Evolutionary conservation across 2,797 vertebrate genomes (phyloP), one percentile per base, ranked within the genome.

Genomic region (Etheostoma nigrum): DNA sequence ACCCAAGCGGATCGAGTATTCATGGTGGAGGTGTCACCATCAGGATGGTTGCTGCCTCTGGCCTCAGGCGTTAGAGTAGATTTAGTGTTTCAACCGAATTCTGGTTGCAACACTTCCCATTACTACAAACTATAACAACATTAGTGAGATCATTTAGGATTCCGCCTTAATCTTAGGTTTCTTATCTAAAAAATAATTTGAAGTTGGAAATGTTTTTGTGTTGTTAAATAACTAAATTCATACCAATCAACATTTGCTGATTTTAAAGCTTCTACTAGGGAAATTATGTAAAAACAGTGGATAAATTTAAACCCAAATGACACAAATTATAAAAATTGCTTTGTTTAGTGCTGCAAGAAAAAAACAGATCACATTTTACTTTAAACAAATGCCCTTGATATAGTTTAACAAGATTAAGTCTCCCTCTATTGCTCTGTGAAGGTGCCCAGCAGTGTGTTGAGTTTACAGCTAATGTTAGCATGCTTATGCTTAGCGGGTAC

Each of bases 1-100:
- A 68, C 82, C 83, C 71, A 47, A 25, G 77, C 47, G 44, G 74
- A 85, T 74, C 48, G 1, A 61, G 77, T 66, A 67, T 78, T 92
- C 70, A 83, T 47, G 82, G 67, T 6, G 15, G 68, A 91, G 88
- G 89, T 88, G 90, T 92, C 21, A 51, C 80, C 82, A 52, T 66
- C 51, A 45, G 81, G 54, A 76, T 44, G 76, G 63, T 78, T 73
- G 77, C 48, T 74, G 71, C 74, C 68, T 79, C 79, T 79, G 78
- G 81, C 68, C 72, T 67, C 70, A 79, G 60, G 68, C 82, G 78
- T 88, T 73, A n/a, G 42, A 65, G 66, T 48, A 67, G n/a, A 75
- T 61, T 55, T 67, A 66, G 15, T 30, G 27, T 64, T 82, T 69
- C 21, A 63, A 62, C 61, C 2, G 27, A 64, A 67, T 66, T 62